Evolutionary conservation across 2,888 invertebrate genomes (phyloP), one percentile per base, ranked within the genome.

Genomic region (Lasioglossum pauxillum): DNA sequence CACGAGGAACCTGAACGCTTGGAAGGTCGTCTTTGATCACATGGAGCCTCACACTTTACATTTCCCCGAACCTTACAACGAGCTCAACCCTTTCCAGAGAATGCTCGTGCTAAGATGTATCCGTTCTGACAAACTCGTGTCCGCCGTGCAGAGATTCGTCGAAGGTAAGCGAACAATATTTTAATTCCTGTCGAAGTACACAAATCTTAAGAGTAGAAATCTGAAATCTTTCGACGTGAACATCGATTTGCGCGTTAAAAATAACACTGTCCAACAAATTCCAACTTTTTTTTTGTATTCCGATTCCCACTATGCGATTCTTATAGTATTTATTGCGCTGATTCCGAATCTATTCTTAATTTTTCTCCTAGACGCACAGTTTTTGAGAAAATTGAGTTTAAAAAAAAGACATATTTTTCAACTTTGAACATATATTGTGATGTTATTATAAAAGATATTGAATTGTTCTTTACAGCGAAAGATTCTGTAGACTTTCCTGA

Each of bases 91-190:
- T 10, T 98, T 99, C 94, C 97, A 98, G 96, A 97, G 97, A 95
- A 95, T 99, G 93, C 95, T 98, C 89, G 95, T 99, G 3, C 95
- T 99, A 16, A 96, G 99, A 49, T 98, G 98, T 90, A 96, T 99
- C 91, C 96, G 99, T 73, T 97, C 97, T 46, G 99, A 99, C 95
- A 99, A 99, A 96, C 97, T 99, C 95, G 97, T 97, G 79, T 97
- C 97, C 8, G 98, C 97, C 67, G 97, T 97, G 79, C 97, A 97
- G 95, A 95, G 96, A 86, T 98, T 97, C 94, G 97, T 98, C 3
- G 95, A 96, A 95, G 95, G 97, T 97, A 95, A 23, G n/a, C 12
- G 57, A n/a, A 57, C n/a, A n/a, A 57, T n/a, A n/a, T 12, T 57
- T 57, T 53, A 53, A 53, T 10, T n/a, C 53, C 3, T n/a, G 53